These are phyloP conservation scores for Diachasmimorpha longicaudata DNA, from an alignment of 1,140 invertebrate genomes.

Conservation along the genomic window DNA sequence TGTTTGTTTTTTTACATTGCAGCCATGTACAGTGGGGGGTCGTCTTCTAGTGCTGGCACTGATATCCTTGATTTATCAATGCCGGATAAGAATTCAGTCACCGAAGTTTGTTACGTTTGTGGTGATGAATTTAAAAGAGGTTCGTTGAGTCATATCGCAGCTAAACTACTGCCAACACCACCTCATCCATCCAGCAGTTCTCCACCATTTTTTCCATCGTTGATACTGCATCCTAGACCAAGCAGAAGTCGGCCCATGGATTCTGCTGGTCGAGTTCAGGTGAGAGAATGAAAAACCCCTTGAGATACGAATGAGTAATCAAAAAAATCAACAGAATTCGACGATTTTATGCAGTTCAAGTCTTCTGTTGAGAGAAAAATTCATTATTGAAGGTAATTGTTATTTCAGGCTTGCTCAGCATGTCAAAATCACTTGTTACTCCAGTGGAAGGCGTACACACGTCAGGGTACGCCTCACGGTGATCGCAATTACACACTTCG, in stretches of 20 bases:
- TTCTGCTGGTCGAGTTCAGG: slow-evolving; percentile 75
- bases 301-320: no score
- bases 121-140: slow-evolving; percentile 85
- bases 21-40: slow-evolving; percentile 54
- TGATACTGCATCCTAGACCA: slow-evolving; percentile 82
- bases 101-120: slow-evolving; percentile 87
- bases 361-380: no score
- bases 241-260: slow-evolving; percentile 84
- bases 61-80: slow-evolving; percentile 87
- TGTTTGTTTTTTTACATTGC: slow-evolving; percentile 24
- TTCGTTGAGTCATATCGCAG: slow-evolving; percentile 71
- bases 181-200: slow-evolving; percentile 55
- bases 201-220: slow-evolving; percentile 82
- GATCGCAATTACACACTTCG: slow-evolving; percentile 81
- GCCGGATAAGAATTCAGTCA: slow-evolving; percentile 89
- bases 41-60: slow-evolving; percentile 59
- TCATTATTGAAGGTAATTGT: background rate
- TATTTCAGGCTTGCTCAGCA: slow-evolving; percentile 72
- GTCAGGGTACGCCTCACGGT: slow-evolving; percentile 72
- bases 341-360: background rate
- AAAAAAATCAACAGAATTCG: background rate
- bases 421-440: slow-evolving; percentile 82
- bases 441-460: slow-evolving; percentile 76
- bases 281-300: slow-evolving; percentile 19
- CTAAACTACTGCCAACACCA: slow-evolving; percentile 64